Conservation (phyloP, 2,888 invertebrate genomes). For the Drosophila leonis region DNA sequence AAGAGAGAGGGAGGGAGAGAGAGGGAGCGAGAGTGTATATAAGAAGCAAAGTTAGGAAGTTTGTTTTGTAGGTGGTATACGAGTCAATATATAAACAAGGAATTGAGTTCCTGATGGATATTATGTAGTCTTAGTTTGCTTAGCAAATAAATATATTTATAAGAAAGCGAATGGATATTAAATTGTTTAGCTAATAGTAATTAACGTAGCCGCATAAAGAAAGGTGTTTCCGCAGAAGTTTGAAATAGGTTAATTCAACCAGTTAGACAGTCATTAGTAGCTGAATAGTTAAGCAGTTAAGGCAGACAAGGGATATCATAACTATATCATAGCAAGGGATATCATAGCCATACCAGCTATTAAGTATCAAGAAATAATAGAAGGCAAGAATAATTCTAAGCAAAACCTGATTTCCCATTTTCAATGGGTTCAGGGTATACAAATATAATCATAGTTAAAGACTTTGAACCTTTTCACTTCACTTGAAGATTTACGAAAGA, state of each 20-base stretch:
- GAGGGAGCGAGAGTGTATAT: too few species aligned
- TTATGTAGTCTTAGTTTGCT: neutral
- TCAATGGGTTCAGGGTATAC: too few species aligned
- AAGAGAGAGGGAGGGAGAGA: neutral
- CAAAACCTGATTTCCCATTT: too few species aligned
- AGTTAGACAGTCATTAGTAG: neutral
- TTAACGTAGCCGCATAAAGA: neutral
- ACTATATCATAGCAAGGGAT: too few species aligned
- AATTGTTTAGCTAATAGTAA: neutral
- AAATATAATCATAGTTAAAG: too few species aligned
- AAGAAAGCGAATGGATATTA: neutral
- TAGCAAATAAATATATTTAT: neutral
- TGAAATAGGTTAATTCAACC: neutral
- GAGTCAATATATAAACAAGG: neutral
- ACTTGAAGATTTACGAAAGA: too few species aligned
- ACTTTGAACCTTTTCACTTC: too few species aligned
- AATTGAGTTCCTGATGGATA: neutral
- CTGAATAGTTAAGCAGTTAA: too few species aligned
- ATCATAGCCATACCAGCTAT: too few species aligned
- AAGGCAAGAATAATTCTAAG: too few species aligned
- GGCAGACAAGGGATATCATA: too few species aligned
- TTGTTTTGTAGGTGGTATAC: neutral
- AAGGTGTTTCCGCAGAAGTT: neutral
- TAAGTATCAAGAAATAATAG: too few species aligned
- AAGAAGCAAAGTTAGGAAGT: neutral